Percentiles rank a stretch among this genome's conserved stretches.
phyloP scores from a whole-genome alignment of 2,888 invertebrate species.

The Troglohyphantes excavatus region DNA sequence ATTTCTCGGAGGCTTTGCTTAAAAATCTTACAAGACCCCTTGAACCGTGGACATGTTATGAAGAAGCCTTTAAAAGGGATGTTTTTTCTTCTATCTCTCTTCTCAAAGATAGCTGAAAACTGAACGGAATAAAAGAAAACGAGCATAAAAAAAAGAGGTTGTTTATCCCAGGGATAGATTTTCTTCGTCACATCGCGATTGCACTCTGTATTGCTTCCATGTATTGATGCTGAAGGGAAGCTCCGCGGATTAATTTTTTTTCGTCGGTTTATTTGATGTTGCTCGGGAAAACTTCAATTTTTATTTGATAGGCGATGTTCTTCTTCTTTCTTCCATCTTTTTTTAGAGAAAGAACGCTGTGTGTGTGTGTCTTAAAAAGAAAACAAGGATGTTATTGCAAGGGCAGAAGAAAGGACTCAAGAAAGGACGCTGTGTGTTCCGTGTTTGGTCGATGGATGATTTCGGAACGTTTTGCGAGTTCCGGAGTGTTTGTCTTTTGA shows the following conservation, averaged over 20 bases:
- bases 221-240: slow-evolving; percentile 52
- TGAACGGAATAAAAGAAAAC: slow-evolving; percentile 19
- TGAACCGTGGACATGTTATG: slow-evolving; percentile 50
- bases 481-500: neutral
- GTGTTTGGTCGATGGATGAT: neutral
- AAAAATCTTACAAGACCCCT: slow-evolving; percentile 65
- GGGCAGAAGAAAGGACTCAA: no score
- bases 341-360: neutral
- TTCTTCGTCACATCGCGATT: slow-evolving; percentile 50
- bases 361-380: neutral
- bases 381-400: no score
- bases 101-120: neutral
- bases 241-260: slow-evolving; percentile 48
- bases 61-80: slow-evolving; percentile 57
- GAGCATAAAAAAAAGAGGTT: no score
- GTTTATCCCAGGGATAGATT: slow-evolving; percentile 62
- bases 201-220: slow-evolving; percentile 13
- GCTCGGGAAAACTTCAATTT: neutral
- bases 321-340: neutral
- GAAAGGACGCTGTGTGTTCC: neutral
- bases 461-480: neutral
- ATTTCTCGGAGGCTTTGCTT: slow-evolving; percentile 58
- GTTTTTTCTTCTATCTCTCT: neutral
- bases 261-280: slow-evolving; percentile 32
- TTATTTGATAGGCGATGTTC: slow-evolving; percentile 35